Evolutionary conservation across 2,888 invertebrate species (phyloP), one percentile per base, ranked within the genome.

Genomic region (Protophormia terraenovae): DNA sequence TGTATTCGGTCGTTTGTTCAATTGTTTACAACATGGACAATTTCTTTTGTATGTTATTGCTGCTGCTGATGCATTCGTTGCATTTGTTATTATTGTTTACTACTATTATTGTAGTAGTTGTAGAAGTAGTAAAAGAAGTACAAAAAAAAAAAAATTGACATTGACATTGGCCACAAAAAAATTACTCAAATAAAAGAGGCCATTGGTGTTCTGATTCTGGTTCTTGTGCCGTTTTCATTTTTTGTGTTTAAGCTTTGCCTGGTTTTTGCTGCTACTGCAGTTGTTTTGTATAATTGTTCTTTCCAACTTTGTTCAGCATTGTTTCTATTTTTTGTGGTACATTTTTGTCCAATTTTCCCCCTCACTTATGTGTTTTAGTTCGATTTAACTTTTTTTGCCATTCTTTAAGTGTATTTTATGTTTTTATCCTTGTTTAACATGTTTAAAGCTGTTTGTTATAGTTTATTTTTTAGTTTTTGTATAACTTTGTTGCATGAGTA

Each of bases 111-210:
- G 77, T 4, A 22, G 78, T 35, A 55, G 29, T 16, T 64, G 62
- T 47, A 71, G 66, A 73, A 14, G 69, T 82, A 60, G 64, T 38
- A 41, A 50, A 75, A 53, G 14, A 50, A 76, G 2, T 19, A 19
- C 4, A 7, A 53, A 32, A n/a, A 3, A 3, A 41, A 32, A 41
- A 22, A 62, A 62, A 86, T 86, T 88, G 87, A 87, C 88, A 88
- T 87, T 88, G 88, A 88, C 88, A 88, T 83, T 87, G 87, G 71
- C 85, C 85, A 82, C 78, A 85, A 82, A 82, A 75, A 77, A 85
- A 69, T 82, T 85, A 85, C 64, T 82, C 85, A 80, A 75, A 64
- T 69, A 50, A 85, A 85, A 78, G 78, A 85, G 81, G 82, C 78
- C 82, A 85, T 62, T 66, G 64, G 50, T 64, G 53, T 45, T 53